Evolutionary conservation across 2,888 invertebrate genomes (phyloP).

Genomic region (Cantharis nigra): DNA sequence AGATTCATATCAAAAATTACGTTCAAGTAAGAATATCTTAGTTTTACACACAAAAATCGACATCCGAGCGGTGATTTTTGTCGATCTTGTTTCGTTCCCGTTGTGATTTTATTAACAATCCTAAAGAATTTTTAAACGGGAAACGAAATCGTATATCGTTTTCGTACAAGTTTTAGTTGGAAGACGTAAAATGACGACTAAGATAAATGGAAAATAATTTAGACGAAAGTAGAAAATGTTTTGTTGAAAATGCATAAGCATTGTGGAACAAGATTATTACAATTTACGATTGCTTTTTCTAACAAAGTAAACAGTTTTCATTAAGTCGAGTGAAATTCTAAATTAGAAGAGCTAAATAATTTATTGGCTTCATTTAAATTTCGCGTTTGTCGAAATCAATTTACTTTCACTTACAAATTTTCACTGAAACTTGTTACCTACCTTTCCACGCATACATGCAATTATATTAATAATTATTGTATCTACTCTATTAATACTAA

Average conservation of each 20-base stretch:
- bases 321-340: slow-evolving; percentile 19
- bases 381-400: background rate
- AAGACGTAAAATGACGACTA: background rate
- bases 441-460: background rate
- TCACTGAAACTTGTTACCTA: background rate
- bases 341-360: slow-evolving; percentile 23
- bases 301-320: slow-evolving; percentile 20
- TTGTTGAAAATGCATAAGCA: slow-evolving; percentile 7
- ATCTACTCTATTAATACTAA: background rate
- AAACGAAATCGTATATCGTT: background rate
- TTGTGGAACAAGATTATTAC: slow-evolving; percentile 15
- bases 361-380: slow-evolving; percentile 16
- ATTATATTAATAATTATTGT: background rate
- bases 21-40: background rate
- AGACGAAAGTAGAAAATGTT: slow-evolving; percentile 8
- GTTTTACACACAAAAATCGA: background rate
- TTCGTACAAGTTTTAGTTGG: background rate
- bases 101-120: background rate
- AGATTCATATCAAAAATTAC: slow-evolving; percentile 19
- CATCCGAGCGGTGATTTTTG: background rate
- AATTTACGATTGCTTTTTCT: slow-evolving; percentile 14
- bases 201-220: background rate
- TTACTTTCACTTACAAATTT: background rate
- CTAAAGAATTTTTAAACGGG: background rate
- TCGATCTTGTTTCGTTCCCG: background rate